Conservation (phyloP, 2,797 vertebrate genomes). For the Coracias cyanogaster region DNA sequence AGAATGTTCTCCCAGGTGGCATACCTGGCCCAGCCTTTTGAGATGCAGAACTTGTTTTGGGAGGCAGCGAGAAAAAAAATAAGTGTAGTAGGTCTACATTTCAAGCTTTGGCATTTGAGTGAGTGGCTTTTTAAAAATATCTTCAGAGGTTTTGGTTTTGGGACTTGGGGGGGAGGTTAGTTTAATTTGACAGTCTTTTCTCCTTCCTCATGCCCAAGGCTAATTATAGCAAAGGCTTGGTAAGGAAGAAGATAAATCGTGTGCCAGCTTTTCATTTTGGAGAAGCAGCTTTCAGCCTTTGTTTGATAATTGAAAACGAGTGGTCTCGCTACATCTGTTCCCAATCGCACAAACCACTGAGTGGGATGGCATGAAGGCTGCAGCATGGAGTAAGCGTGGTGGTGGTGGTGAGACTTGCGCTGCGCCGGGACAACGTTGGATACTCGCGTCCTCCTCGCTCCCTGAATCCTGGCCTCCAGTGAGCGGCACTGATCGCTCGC, state of each 20-base stretch:
- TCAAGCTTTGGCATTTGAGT: not conserved
- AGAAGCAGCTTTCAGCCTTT: slow-evolving; percentile 52
- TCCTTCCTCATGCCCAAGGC: not conserved
- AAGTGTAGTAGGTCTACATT: not conserved
- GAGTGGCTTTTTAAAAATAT: not conserved
- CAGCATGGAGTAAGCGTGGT: fast-evolving
- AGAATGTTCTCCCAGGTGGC: not conserved
- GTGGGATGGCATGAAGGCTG: not conserved
- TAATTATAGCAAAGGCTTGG: slow-evolving; percentile 29
- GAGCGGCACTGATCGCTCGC: fast-evolving
- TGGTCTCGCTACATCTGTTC: slow-evolving; percentile 25
- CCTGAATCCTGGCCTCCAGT: not conserved
- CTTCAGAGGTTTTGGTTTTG: not conserved
- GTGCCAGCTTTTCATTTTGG: slow-evolving; percentile 43
- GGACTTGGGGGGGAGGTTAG: not conserved
- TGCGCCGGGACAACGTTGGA: fast-evolving
- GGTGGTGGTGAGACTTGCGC: fast-evolving
- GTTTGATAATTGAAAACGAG: slow-evolving; percentile 62
- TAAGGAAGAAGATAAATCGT: slow-evolving; percentile 15
- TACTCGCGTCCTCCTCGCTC: fast-evolving
- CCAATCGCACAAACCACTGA: not conserved
- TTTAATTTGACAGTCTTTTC: slow-evolving; percentile 8
- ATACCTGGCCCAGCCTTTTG: not conserved
- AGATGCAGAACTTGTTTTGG: not conserved
- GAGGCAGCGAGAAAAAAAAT: not conserved